These are phyloP conservation scores for Sylvilagus bachmani DNA, from an alignment of 2,113 vertebrate species.

Conservation along the genomic window DNA sequence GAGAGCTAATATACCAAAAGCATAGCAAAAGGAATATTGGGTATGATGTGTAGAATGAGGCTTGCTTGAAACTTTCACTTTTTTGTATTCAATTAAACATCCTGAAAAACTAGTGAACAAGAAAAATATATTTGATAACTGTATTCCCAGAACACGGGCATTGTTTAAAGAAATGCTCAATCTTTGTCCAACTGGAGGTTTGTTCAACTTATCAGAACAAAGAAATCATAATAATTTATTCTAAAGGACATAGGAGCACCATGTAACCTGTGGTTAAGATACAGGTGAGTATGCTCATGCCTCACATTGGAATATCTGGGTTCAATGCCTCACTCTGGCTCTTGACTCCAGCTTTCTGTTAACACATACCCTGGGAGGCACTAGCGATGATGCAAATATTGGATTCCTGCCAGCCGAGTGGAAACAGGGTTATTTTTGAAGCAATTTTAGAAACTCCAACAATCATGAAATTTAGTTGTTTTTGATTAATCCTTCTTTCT, in stretches of 20 bases:
- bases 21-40: fast-evolving
- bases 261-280: not conserved
- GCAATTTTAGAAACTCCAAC: not conserved
- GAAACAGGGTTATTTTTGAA: not conserved
- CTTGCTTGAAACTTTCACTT: fast-evolving
- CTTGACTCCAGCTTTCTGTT: too few species aligned
- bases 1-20: not conserved
- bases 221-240: not conserved
- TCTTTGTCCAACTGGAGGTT: not conserved
- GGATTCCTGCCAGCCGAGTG: too few species aligned
- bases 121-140: fast-evolving
- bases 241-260: not conserved
- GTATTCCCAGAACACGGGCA: fast-evolving
- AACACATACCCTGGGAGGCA: not conserved
- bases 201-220: not conserved
- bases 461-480: not conserved
- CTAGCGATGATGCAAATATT: too few species aligned
- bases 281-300: too few species aligned
- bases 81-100: not conserved
- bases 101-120: not conserved
- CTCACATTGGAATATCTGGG: too few species aligned
- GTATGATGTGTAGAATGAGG: fast-evolving
- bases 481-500: not conserved
- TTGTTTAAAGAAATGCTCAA: not conserved
- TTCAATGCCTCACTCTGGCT: too few species aligned